Evolutionary conservation across 2,888 invertebrate species (phyloP), one percentile per base, ranked within the genome.

Genomic region (Stenodema calcarata): DNA sequence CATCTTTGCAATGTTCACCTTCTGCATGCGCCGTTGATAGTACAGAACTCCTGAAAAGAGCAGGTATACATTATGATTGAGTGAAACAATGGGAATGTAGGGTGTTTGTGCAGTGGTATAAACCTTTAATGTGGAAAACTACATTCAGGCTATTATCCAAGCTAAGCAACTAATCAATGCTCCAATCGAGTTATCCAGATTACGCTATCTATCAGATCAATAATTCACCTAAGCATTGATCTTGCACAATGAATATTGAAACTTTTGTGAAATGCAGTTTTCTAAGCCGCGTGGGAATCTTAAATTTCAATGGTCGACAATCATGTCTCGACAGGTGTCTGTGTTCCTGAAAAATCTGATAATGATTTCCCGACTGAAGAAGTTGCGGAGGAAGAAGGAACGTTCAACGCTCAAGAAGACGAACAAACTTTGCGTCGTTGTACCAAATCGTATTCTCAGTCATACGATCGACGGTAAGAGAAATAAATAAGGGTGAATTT

Each of bases 1-100:
- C 47, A 11, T 73, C 84, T 16, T 0, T 4, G 0, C 73, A 73
- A 54, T 84, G 84, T 75, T 84, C 84, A 0, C 84, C 84, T 73
- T 44, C 47, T 0, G 75, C 44, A 1, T 84, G 84, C 44, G 75
- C 44, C 30, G 11, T 1, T 9, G 84, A 73, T 41, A 84, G 84
- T 30, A 27, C 73, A 4, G 84, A 84, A 84, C 18, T 11, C 11
- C 23, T 73, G 6, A 84, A 23, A 44, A 84, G 11, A 44, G 73
- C 73, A 27, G 84, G 84, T 84, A 16, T 30, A 27, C 3, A 23
- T 9, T 4, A 11, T 1, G 23, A 23, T 62, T 12, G 23, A 62
- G 62, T 6, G 27, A 12, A 14, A 47, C 12, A 42, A 42, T 42
- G 42, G 42, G 42, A n/a, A n/a, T n/a, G n/a, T 35, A 4, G 35